Evolutionary conservation across 2,888 invertebrate species (phyloP).

Genomic region (Tortricodes alternella): DNA sequence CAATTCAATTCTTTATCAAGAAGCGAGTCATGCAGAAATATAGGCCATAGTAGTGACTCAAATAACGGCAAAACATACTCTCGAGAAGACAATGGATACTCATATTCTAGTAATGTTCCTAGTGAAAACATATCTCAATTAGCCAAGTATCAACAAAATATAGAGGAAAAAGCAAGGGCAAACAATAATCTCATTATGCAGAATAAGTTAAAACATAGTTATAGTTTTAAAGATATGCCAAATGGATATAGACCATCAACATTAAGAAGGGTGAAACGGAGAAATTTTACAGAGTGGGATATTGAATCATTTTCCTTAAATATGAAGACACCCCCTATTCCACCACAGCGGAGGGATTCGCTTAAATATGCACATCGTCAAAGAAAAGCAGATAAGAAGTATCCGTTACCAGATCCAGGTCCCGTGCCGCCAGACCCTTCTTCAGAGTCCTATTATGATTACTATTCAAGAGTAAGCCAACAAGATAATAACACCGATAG

Average conservation of each 20-base stretch:
- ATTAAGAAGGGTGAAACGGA: conserved; percentile 78
- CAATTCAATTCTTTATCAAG: conserved; percentile 77
- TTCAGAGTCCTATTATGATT: conserved; percentile 78
- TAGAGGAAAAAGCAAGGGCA: conserved; percentile 77
- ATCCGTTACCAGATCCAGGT: conserved; percentile 73
- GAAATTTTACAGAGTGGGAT: conserved; percentile 84
- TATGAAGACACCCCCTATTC: conserved; percentile 66
- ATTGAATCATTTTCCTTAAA: conserved; percentile 67
- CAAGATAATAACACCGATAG: conserved; percentile 78
- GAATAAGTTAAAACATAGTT: conserved; percentile 79
- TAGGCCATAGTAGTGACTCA: conserved; percentile 61
- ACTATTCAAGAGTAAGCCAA: conserved; percentile 78
- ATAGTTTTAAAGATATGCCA: conserved; percentile 83
- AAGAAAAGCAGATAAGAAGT: conserved; percentile 70
- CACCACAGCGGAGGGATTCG: conserved; percentile 76
- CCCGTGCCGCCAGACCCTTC: conserved; percentile 74
- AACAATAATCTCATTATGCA: conserved; percentile 80
- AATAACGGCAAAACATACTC: conserved; percentile 59
- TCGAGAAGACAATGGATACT: conserved; percentile 60
- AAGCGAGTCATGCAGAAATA: conserved; percentile 77
- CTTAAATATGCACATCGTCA: conserved; percentile 79
- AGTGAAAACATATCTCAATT: conserved; percentile 78
- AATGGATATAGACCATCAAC: conserved; percentile 85
- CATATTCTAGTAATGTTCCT: conserved; percentile 59
- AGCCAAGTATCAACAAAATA: conserved; percentile 85